These are phyloP conservation scores for Crotalus viridis DNA, from an alignment of 2,113 vertebrate species.

Conservation along the genomic window DNA sequence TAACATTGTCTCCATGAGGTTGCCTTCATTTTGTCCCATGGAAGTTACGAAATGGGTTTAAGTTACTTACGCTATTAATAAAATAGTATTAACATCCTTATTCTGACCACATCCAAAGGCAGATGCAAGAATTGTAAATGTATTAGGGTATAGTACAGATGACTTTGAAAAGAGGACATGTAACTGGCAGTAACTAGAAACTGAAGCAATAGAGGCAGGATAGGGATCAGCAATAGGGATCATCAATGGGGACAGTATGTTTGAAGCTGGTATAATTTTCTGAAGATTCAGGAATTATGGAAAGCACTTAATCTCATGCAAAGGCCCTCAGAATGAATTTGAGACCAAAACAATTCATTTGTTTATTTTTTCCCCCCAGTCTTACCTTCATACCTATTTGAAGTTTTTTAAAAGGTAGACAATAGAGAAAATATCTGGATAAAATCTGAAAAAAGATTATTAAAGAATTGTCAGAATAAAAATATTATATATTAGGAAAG, in stretches of 20 bases:
- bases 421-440: not conserved
- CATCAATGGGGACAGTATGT: not conserved
- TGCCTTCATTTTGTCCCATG: not conserved
- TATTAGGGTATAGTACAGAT: not conserved
- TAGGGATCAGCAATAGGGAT: not conserved
- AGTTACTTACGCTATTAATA: not conserved
- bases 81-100: not conserved
- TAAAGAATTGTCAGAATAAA: not conserved
- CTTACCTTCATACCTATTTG: not conserved
- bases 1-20: not conserved
- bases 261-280: not conserved
- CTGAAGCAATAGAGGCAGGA: not conserved
- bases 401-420: not conserved
- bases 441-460: too few relatives aligned
- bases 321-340: not conserved
- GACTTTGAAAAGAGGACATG: not conserved
- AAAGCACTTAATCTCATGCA: not conserved
- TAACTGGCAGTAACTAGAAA: not conserved
- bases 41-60: not conserved
- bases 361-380: not conserved
- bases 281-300: not conserved
- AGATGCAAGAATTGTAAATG: not conserved
- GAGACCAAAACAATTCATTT: not conserved
- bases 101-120: not conserved
- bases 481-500: too few relatives aligned